Base-by-base conservation (phyloP, 2,113 vertebrate species). In the Ictidomys tridecemlineatus region DNA sequence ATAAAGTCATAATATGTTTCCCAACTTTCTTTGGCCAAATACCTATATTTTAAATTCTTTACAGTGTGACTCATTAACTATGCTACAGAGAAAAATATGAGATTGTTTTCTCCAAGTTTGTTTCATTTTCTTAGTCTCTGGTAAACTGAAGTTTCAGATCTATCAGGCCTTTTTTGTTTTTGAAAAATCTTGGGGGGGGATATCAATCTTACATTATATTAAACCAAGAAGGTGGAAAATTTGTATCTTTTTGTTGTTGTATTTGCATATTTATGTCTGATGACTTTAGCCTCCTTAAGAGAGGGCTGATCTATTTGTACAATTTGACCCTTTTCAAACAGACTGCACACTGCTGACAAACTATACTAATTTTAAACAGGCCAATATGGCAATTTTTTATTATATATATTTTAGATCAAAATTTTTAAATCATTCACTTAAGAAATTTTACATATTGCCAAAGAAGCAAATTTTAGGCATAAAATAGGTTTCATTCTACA, bases 401-500 rank as follows among this genome's bases (percentile, higher is more conserved):
- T 32, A 80, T 28, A 85, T 8, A 61, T 8, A 61, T 82, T 73
- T 73, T 65, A 42, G 85, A 72, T 84, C 16, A 74, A 91, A 76
- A 76, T 42, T 85, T 39, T 56, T 26, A 84, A 97, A 94, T 78
- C 12, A 94, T 10, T 58, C 67, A 72, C 39, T 30, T 34, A 51
- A 51, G 48, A 51, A 89, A 58, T 80, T 76, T 79, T 93, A 88
- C 8, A 77, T 85, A 70, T 96, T 87, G 26, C 32, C 65, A 85
- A 93, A 83, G 30, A 79, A 82, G 84, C 12, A 73, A 77, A 80
- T 89, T 94, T 53, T 42, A 91, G n/a, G n/a, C 37, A 76, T 79
- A 96, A 91, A 84, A 77, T 88, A 84, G 80, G 9, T 72, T 65
- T 96, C 32, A 45, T 73, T 91, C 53, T 89, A 70, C 20, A 92